A percentile compares a stretch with the other conserved stretches of the same genome.
Conservation (phyloP, 2,888 invertebrate species). For the Abrostola triplasia region DNA sequence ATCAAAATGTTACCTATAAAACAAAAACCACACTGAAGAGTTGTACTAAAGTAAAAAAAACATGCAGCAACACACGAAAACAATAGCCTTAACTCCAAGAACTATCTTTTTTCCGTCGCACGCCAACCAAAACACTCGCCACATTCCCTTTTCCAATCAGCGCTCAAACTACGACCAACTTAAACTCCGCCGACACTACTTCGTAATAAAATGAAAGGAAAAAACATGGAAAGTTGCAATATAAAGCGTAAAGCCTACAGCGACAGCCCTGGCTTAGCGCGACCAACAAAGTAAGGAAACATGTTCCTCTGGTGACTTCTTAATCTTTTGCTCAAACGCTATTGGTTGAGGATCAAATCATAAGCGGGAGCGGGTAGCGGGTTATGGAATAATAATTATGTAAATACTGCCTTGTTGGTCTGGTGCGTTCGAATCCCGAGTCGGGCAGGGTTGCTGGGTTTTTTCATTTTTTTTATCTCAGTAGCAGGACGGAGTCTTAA, state of each 20-base stretch:
- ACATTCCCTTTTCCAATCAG: conserved; percentile 24
- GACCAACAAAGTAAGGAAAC: conserved; percentile 74
- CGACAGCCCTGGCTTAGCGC: conserved; percentile 66
- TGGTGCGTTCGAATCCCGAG: too few species aligned
- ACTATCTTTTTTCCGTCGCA: not conserved
- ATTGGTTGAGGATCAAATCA: conserved; percentile 44
- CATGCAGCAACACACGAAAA: not conserved
- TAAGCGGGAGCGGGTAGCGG: conserved; percentile 51
- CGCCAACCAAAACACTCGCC: conserved; percentile 1
- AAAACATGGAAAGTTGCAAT: conserved; percentile 44
- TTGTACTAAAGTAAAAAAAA: too few species aligned
- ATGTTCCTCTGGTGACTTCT: conserved; percentile 75
- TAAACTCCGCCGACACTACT: conserved; percentile 17
- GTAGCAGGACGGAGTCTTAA: too few species aligned
- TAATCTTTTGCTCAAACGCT: conserved; percentile 71
- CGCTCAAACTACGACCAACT: conserved; percentile 16
- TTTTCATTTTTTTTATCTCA: too few species aligned
- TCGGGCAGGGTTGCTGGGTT: too few species aligned
- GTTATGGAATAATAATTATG: not conserved
- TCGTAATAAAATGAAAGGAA: conserved; percentile 34
- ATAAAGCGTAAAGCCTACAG: conserved; percentile 37
- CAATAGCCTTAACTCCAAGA: not conserved
- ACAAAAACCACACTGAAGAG: too few species aligned
- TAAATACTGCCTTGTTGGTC: not conserved
- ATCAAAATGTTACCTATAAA: too few species aligned